Percentiles rank a stretch among this genome's conserved stretches.
phyloP scores from a whole-genome alignment of 92 coral and sea anemone species.

The Epizoanthus stellaris region DNA sequence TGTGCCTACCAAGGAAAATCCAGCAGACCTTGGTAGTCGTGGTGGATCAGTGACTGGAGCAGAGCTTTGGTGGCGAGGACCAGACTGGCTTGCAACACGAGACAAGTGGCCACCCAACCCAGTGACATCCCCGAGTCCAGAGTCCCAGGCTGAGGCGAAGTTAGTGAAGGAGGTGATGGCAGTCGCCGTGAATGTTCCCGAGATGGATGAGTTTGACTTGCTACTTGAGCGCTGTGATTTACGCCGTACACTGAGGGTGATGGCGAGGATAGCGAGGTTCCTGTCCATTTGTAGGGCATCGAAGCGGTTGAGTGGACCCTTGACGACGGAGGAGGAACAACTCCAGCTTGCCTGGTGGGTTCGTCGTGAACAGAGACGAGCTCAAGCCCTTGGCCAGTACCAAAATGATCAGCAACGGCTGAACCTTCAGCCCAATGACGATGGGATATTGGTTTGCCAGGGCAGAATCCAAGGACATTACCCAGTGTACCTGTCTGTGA shows the following conservation, averaged over 20 bases:
- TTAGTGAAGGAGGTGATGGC: slow-evolving; percentile 1
- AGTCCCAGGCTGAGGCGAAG: slow-evolving; percentile 31
- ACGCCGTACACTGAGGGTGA: not conserved
- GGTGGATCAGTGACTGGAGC: slow-evolving; percentile 34
- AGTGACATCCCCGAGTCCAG: slow-evolving; percentile 22
- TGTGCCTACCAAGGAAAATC: slow-evolving; percentile 31
- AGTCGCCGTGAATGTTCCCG: too few species aligned
- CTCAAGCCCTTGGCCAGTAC: not conserved
- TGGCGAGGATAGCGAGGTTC: slow-evolving; percentile 27
- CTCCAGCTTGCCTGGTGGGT: too few species aligned
- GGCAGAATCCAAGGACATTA: not conserved
- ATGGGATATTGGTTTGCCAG: too few species aligned
- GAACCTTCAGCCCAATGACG: too few species aligned
- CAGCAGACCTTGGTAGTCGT: slow-evolving; percentile 49
- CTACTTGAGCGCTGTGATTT: not conserved
- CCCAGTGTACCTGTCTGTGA: too few species aligned
- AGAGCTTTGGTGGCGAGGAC: slow-evolving; percentile 43
- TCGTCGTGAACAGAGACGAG: too few species aligned
- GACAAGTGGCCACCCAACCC: slow-evolving; percentile 33
- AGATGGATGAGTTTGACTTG: too few species aligned
- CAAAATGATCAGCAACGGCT: not conserved
- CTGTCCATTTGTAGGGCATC: not conserved
- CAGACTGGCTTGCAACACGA: slow-evolving; percentile 32
- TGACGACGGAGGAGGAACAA: too few species aligned
- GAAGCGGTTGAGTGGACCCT: too few species aligned